Base-by-base conservation (phyloP, 2,113 vertebrate species). In the Halcyon senegalensis region DNA sequence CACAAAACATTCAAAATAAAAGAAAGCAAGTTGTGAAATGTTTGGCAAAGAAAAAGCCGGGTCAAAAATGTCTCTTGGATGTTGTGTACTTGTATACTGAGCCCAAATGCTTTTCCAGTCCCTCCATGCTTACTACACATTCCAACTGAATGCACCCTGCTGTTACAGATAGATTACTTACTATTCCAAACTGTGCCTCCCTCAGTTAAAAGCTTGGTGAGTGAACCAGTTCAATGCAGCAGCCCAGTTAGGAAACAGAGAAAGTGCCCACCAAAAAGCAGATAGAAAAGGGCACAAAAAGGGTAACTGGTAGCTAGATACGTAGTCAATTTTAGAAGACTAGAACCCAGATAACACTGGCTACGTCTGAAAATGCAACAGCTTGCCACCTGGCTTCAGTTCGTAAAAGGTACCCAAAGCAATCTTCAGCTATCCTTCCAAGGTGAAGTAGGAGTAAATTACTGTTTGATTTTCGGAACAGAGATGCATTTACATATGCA, bases 1-100 rank as follows among this genome's bases (percentile, higher is more conserved):
- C 19, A 81, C 2, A 25, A 91, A 87, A 20, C 69, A 89, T 44
- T 89, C 51, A 58, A 84, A 78, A 83, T 30, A 70, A 90, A 94
- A 84, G 67, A 66, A 94, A 95, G 83, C 53, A 93, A 95, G n/a
- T 44, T 59, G 31, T 70, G n/a, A 94, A 91, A 91, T 12, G 33
- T 84, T 68, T 78, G 21, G 56, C 56, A 95, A 94, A 78, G 59
- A 81, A 70, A 89, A 89, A 64, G n/a, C 21, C 3, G 4, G 23
- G 50, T 89, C 56, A 87, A 51, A 90, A 81, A 64, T 9, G 7
- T 55, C 64, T 87, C 84, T 31, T 70, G 72, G 56, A 80, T 50
- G 46, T 46, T 70, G 56, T 39, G 15, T 67, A 67, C 46, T 67
- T 1, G 2, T 80, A 33, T 24, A 53, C 12, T 33, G 46, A 62